Percentiles rank a stretch among this genome's conserved stretches.
Conservation (phyloP, 2,113 vertebrate species). For the Passerina amoena region DNA sequence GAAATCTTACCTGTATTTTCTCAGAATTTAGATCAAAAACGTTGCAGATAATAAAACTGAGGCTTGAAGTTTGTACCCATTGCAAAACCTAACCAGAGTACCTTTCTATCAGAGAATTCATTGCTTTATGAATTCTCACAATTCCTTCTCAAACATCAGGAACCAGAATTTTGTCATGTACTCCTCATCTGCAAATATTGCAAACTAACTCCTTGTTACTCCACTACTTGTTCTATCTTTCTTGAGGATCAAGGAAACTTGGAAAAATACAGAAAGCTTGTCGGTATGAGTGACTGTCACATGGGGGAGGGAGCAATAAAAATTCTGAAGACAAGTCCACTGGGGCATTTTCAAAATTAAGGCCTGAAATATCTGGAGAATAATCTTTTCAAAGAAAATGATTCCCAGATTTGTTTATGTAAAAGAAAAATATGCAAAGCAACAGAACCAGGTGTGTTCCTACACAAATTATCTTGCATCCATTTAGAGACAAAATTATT, state of each 20-base stretch:
- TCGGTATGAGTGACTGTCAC: neutral
- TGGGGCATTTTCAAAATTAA: neutral
- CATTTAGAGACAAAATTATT: neutral
- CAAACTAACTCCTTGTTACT: neutral
- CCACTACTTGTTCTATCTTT: neutral
- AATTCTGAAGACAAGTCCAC: neutral
- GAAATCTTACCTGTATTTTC: neutral
- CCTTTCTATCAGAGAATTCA: neutral
- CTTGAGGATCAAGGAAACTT: neutral
- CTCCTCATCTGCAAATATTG: neutral
- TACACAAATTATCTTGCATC: neutral
- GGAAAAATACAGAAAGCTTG: neutral
- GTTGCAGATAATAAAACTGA: neutral
- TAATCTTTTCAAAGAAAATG: neutral
- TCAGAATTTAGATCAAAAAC: neutral
- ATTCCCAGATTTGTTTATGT: neutral
- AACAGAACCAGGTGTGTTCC: neutral
- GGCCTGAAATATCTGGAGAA: neutral
- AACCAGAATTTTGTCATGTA: neutral
- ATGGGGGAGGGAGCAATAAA: neutral
- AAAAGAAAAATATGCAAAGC: neutral
- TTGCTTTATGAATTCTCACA: neutral
- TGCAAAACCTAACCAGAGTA: neutral
- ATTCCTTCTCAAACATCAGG: neutral
- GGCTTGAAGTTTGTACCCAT: neutral